A percentile compares a stretch with the other conserved stretches of the same genome.
Evolutionary conservation across 2,888 invertebrate species (phyloP).

Genomic region (Phoronis australis): DNA sequence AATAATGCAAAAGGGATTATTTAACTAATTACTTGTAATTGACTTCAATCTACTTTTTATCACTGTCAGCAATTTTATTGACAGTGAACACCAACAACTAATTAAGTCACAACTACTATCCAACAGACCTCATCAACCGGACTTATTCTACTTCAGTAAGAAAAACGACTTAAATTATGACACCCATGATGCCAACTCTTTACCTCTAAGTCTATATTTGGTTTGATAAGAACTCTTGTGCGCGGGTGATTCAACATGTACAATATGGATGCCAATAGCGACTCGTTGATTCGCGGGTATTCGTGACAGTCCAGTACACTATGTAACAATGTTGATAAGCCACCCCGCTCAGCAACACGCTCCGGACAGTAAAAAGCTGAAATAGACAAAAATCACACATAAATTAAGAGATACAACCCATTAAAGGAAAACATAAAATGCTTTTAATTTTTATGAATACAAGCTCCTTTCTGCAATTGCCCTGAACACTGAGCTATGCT

Average conservation of each 20-base stretch:
- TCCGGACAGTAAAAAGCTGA: conserved; percentile 73
- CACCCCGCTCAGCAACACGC: conserved; percentile 39
- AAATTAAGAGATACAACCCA: too few species aligned
- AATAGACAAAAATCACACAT: conserved; percentile 13
- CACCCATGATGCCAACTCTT: not conserved
- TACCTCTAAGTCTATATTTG: conserved; percentile 61
- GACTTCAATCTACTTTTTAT: too few species aligned
- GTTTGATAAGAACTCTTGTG: conserved; percentile 68
- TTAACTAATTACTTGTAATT: too few species aligned
- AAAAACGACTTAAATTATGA: not conserved
- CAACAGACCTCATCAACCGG: too few species aligned
- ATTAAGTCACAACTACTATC: not conserved
- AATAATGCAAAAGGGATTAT: too few species aligned
- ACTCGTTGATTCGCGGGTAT: conserved; percentile 83
- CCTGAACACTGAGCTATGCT: too few species aligned
- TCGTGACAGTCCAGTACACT: conserved; percentile 81
- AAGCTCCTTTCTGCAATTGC: too few species aligned
- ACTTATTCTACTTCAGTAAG: too few species aligned
- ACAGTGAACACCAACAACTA: not conserved
- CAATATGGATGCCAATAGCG: conserved; percentile 79
- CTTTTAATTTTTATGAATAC: too few species aligned
- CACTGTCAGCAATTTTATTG: not conserved
- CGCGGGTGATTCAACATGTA: conserved; percentile 79
- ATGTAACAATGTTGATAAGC: conserved; percentile 73
- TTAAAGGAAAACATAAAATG: too few species aligned